Conservation (phyloP, 2,888 invertebrate genomes). For the Archaeoteleia sp. region DNA sequence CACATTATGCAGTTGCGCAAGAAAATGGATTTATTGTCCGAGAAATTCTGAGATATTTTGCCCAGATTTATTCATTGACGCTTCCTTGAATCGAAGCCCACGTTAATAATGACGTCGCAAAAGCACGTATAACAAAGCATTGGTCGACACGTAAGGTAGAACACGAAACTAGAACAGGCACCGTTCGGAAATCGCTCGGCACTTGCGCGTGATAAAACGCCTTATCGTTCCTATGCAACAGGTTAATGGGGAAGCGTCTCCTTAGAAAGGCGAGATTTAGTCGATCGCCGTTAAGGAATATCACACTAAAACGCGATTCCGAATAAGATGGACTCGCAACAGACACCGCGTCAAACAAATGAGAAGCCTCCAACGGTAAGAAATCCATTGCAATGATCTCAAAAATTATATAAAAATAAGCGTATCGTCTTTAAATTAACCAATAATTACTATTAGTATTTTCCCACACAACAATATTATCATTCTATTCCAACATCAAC, state of each 20-base stretch:
- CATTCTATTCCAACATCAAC: no score
- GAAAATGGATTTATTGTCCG: no score
- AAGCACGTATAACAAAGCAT: conserved; percentile 45
- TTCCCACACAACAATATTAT: no score
- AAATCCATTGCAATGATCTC: conserved; percentile 14
- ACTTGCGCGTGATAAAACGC: conserved; percentile 51
- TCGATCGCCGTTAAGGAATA: conserved; percentile 47
- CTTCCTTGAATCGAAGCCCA: conserved; percentile 45
- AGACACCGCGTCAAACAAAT: conserved; percentile 59
- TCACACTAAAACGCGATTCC: conserved; percentile 46
- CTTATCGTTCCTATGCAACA: conserved; percentile 65
- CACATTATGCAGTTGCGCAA: conserved; percentile 9
- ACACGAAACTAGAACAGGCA: conserved; percentile 48
- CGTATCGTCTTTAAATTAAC: no score
- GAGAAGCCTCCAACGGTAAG: conserved; percentile 67
- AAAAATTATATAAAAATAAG: not conserved
- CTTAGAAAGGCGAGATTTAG: conserved; percentile 54
- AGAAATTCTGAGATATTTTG: conserved; percentile 15
- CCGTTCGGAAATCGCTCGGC: conserved; percentile 40
- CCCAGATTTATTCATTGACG: conserved; percentile 28
- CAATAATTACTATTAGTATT: no score
- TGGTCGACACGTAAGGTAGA: conserved; percentile 46
- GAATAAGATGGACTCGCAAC: conserved; percentile 66
- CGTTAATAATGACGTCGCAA: conserved; percentile 40
- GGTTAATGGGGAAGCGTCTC: conserved; percentile 64